Evolutionary conservation across 2,888 invertebrate genomes (phyloP).

Genomic region (Tillus elongatus): DNA sequence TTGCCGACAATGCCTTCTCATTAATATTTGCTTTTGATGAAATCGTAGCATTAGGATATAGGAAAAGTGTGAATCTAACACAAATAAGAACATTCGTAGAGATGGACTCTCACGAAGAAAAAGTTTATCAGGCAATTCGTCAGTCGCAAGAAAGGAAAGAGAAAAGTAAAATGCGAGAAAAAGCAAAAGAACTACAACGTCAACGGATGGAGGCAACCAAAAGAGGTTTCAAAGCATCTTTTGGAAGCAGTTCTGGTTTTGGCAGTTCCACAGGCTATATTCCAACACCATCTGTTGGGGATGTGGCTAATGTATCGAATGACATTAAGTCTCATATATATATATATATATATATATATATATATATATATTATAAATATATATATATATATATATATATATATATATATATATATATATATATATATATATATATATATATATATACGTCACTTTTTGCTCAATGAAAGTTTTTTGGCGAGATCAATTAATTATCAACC

Average conservation of each 20-base stretch:
- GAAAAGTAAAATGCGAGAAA: slow-evolving; percentile 94
- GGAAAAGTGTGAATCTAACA: slow-evolving; percentile 96
- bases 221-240: slow-evolving; percentile 52
- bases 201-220: slow-evolving; percentile 80
- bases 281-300: slow-evolving; percentile 45
- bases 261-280: slow-evolving; percentile 42
- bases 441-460: no score
- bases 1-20: slow-evolving; percentile 92
- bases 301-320: slow-evolving; percentile 43
- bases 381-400: no score
- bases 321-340: slow-evolving; percentile 44
- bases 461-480: no score
- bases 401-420: no score
- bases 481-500: no score
- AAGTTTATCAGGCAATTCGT: slow-evolving; percentile 90
- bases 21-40: slow-evolving; percentile 99
- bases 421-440: no score
- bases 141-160: slow-evolving; percentile 96
- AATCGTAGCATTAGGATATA: slow-evolving; percentile 95
- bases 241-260: slow-evolving; percentile 43
- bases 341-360: no score
- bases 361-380: no score
- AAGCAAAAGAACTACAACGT: slow-evolving; percentile 91
- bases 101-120: slow-evolving; percentile 98
- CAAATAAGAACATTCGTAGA: slow-evolving; percentile 97